A percentile compares a stretch with the other conserved stretches of the same genome.
phyloP scores from a whole-genome alignment of 2,797 vertebrate genomes.

The Vireo griseus region DNA sequence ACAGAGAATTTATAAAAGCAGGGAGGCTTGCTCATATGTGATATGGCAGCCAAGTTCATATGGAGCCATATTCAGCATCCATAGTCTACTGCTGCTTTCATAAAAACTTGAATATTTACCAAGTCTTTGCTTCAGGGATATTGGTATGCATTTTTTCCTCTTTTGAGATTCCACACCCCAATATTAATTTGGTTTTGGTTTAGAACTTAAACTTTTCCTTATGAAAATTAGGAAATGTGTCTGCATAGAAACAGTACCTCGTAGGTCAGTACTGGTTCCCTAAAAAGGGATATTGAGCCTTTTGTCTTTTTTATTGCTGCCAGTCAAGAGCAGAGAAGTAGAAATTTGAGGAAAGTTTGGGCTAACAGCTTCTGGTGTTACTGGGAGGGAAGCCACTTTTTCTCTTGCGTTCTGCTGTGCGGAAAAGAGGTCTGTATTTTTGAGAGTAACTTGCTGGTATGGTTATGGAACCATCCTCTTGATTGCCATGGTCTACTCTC shows the following conservation, averaged over 20 bases:
- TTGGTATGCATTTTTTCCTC: background rate
- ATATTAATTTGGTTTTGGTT: background rate
- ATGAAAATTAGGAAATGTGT: background rate
- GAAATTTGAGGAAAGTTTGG: background rate
- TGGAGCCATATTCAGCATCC: background rate
- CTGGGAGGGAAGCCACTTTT: background rate
- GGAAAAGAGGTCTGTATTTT: background rate
- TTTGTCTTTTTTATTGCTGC: background rate
- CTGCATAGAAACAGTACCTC: background rate
- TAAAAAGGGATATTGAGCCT: background rate
- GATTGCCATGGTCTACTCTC: background rate
- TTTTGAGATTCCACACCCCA: accelerated
- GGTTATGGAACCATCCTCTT: background rate
- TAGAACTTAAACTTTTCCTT: background rate
- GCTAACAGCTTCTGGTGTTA: background rate
- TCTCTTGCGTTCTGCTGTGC: background rate
- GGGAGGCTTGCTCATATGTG: background rate
- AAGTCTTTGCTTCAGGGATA: background rate
- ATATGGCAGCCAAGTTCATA: background rate
- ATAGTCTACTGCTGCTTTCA: background rate
- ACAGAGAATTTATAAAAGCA: background rate
- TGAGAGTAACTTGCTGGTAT: background rate
- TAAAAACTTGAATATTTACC: background rate
- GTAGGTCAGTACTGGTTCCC: accelerated
- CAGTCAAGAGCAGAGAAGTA: background rate